Base-by-base conservation (phyloP, 2,888 invertebrate genomes). In the Harpagoxenus sublaevis region DNA sequence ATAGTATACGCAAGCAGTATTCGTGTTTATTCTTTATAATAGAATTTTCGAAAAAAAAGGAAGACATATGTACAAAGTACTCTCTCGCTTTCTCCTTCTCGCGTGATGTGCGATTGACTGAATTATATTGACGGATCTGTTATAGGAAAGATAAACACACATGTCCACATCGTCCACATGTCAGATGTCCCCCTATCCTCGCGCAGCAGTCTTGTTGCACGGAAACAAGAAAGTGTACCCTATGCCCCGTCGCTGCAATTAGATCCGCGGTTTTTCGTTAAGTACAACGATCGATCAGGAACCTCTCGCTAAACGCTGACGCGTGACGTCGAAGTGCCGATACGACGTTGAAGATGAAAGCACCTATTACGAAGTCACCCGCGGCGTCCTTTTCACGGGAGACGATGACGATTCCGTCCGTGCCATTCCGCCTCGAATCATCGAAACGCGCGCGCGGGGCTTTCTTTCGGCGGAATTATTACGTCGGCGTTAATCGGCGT, bases 371-470 rank as follows among this genome's bases (percentile, higher is more conserved):
- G 12, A 42, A 62, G n/a, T 81, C 48, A 60, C 60, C 39, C n/a
- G 48, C 39, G 79, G 79, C 79, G 18, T 81, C 15, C 48, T 60
- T 48, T 74, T 18, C 48, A 45, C 35, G 23, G n/a, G 35, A 79
- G 23, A 79, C 48, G 12, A 45, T 39, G 75, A 60, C 74, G 79
- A 79, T 79, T 79, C 57, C 28, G 65, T 68, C 35, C 75, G 35
- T 48, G 45, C 6, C 12, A 48, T 45, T 57, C 31, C 45, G 48
- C 35, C 39, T 45, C 8, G 75, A 60, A 23, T 74, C 45, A 9
- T 48, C 23, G 45, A 74, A 73, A 71, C 55, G 12, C 31, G 23
- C 23, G 23, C 35, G 39, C 23, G 53, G 6, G 39, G 35, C 45
- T 73, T 57, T 79, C 57, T 31, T 57, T 45, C 39, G 10, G n/a